phyloP scores from a whole-genome alignment of 2,113 vertebrate species.

The Macroglossus sobrinus region DNA sequence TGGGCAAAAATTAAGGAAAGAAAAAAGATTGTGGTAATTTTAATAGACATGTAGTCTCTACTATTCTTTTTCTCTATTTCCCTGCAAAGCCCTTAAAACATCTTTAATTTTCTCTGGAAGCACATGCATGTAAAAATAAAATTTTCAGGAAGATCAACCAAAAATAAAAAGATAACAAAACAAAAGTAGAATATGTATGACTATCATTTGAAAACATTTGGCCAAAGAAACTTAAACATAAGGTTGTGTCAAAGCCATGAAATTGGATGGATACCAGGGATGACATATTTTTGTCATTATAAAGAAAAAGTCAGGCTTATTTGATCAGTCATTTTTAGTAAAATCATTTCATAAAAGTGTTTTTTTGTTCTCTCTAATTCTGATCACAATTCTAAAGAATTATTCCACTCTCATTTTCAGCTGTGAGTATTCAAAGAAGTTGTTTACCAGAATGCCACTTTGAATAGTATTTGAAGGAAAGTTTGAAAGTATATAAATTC shows the following conservation, averaged over 20 bases:
- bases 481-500: conserved; percentile 73
- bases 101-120: background rate
- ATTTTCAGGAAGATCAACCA: background rate
- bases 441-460: conserved; percentile 46
- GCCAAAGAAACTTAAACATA: background rate
- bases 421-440: conserved; percentile 43
- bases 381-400: conserved; percentile 38
- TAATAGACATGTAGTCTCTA: background rate
- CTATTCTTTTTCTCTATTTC: background rate
- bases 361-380: conserved; percentile 66
- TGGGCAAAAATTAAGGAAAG: background rate
- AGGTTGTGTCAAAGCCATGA: background rate
- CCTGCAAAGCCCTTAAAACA: background rate
- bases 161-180: background rate
- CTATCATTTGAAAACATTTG: conserved; percentile 11
- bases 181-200: background rate
- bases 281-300: conserved; percentile 23
- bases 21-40: background rate
- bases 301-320: conserved; percentile 54
- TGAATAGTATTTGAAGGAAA: conserved; percentile 55
- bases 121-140: background rate
- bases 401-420: background rate
- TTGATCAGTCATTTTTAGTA: conserved; percentile 66
- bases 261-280: conserved; percentile 61
- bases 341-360: conserved; percentile 58